Evolutionary conservation across 2,888 invertebrate genomes (phyloP), one percentile per base, ranked within the genome.

Genomic region (Drosophila tripunctata): DNA sequence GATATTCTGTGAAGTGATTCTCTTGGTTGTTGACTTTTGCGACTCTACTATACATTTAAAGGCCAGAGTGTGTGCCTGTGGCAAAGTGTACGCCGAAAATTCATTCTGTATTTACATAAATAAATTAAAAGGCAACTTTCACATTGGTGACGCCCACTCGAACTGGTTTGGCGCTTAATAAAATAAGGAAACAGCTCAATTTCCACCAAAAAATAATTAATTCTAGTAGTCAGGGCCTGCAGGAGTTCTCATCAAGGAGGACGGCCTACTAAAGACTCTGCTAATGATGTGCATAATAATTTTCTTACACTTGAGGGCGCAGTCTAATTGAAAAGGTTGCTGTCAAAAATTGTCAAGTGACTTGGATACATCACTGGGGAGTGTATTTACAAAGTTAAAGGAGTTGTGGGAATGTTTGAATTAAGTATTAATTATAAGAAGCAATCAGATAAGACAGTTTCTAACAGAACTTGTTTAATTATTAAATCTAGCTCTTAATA

Each of bases 221-320:
- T 63, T 80, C 67, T 60, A 67, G 65, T 73, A 64, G 57, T 57
- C 65, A 64, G 65, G 12, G 43, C 36, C n/a, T 27, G 4, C 8
- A 17, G 24, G 10, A 33, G 41, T 19, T n/a, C 33, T 41, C 51
- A 57, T 41, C 51, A 57, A 43, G 17, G 7, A 41, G 48, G 30
- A 21, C 14, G 40, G 8, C 30, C 45, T 31, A 30, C 60, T 79
- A 69, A 87, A 83, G 85, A 76, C 73, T 58, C 57, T 72, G 70
- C 73, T 79, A 87, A 87, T 86, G 85, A 81, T 76, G 71, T 87
- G 79, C 75, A 87, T 77, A 83, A 77, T 75, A 83, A 75, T 82
- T 78, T 67, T 22, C 65, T 63, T 69, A 74, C 73, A 70, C 75
- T 77, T 69, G 61, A 63, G 67, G 58, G 67, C 73, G 38, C 48